These are phyloP conservation scores for Laticauda laticaudata DNA, from an alignment of 2,113 vertebrate species.

Conservation along the genomic window DNA sequence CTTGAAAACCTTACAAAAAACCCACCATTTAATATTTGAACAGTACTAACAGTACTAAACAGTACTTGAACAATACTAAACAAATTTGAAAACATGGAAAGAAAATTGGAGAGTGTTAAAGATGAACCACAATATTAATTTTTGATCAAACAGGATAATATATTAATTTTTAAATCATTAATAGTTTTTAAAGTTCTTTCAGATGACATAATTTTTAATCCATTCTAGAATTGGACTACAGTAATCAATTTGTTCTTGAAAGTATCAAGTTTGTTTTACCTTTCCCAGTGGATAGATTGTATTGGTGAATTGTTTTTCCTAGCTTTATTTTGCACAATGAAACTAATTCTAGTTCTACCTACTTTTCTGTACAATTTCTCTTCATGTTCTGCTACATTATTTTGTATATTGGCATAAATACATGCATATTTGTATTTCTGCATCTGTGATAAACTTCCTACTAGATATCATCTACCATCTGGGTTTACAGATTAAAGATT, in stretches of 20 bases:
- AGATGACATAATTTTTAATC: neutral
- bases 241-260: neutral
- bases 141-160: neutral
- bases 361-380: neutral
- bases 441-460: neutral
- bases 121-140: neutral
- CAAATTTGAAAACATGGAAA: neutral
- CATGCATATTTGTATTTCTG: neutral
- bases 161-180: neutral
- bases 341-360: neutral
- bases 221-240: neutral
- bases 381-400: neutral
- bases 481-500: too few relatives aligned
- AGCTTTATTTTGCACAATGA: neutral
- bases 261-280: neutral
- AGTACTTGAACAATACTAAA: neutral
- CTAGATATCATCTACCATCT: neutral
- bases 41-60: neutral
- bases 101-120: neutral
- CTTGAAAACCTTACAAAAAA: neutral
- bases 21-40: neutral
- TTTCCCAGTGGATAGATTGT: too few relatives aligned
- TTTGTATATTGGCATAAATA: neutral
- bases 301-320: neutral
- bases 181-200: neutral